Conservation (phyloP, 2,888 invertebrate species). For the Sinopyrophorus schimmeli region DNA sequence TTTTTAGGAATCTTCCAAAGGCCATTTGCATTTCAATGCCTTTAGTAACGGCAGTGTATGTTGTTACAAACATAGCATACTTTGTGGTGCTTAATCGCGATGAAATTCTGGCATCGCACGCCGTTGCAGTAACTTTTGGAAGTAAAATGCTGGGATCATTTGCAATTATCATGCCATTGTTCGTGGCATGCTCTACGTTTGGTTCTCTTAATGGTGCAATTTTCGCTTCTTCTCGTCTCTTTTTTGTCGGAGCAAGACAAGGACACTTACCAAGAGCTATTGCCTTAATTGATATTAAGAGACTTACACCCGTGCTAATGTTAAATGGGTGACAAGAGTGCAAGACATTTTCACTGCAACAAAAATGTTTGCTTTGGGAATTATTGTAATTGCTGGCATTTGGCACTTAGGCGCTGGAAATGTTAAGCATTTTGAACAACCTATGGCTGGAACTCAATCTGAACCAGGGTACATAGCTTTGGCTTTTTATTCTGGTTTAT, state of each 20-base stretch:
- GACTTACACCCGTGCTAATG: constrained; percentile 88
- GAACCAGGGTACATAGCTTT: constrained; percentile 79
- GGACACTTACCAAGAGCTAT: constrained; percentile 87
- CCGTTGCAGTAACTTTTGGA: constrained; percentile 94
- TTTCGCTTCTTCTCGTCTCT: constrained; percentile 89
- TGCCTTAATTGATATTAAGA: constrained; percentile 78
- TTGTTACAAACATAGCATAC: constrained; percentile 87
- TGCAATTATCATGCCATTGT: constrained; percentile 93
- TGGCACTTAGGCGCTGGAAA: constrained; percentile 74
- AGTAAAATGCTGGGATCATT: constrained; percentile 82
- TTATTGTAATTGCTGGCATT: constrained; percentile 82
- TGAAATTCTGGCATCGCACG: constrained; percentile 81
- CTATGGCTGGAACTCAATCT: constrained; percentile 73
- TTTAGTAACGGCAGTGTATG: constrained; percentile 84
- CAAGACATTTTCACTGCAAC: constrained; percentile 93
- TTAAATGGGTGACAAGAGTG: constrained; percentile 92
- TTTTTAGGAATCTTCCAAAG: constrained; percentile 78
- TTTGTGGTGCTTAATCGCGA: constrained; percentile 82
- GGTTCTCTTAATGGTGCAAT: constrained; percentile 95
- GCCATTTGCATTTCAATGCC: constrained; percentile 94
- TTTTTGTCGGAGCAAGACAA: constrained; percentile 87
- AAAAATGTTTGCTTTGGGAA: constrained; percentile 82
- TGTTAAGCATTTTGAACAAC: constrained; percentile 70
- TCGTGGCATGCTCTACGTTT: constrained; percentile 94
- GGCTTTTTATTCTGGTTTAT: constrained; percentile 90